phyloP scores from a whole-genome alignment of 2,797 vertebrate species.

The Enoplosus armatus region DNA sequence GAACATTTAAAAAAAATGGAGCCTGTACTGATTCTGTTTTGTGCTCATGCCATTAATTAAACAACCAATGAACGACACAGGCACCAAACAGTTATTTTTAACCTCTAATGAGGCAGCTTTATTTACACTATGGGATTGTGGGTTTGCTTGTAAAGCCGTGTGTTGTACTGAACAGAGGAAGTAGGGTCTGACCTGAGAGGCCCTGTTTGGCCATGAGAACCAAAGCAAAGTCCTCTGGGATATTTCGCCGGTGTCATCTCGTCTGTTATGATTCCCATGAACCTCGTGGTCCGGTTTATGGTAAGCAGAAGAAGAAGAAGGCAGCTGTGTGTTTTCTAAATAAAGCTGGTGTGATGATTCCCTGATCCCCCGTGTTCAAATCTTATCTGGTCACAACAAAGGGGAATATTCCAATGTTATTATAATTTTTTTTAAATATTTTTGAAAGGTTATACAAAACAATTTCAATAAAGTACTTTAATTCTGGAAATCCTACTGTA shows the following conservation, averaged over 20 bases:
- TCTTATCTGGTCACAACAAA: neutral
- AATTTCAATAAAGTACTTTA: neutral
- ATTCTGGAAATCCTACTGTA: neutral
- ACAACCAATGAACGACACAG: conserved; percentile 4
- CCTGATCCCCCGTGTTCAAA: conserved; percentile 6
- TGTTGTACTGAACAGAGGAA: conserved; percentile 75
- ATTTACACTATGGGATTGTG: conserved; percentile 61
- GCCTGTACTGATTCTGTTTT: neutral
- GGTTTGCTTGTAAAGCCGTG: conserved; percentile 68
- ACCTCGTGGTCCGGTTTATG: conserved; percentile 59
- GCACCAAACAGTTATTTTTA: neutral
- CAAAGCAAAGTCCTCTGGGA: conserved; percentile 75
- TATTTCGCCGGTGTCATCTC: conserved; percentile 66
- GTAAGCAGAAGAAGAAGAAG: conserved; percentile 41
- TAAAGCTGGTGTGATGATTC: conserved; percentile 40
- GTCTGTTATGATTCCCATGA: conserved; percentile 83
- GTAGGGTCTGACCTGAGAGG: conserved; percentile 74
- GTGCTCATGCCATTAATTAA: neutral
- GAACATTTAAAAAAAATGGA: neutral
- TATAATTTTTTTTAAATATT: no score
- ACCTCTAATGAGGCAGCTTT: conserved; percentile 37
- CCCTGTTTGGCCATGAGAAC: conserved; percentile 81
- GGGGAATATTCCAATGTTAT: neutral
- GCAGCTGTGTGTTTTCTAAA: conserved; percentile 68
- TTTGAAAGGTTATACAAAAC: neutral